Conservation (phyloP, 2,888 invertebrate genomes). For the Anaspis maculata region DNA sequence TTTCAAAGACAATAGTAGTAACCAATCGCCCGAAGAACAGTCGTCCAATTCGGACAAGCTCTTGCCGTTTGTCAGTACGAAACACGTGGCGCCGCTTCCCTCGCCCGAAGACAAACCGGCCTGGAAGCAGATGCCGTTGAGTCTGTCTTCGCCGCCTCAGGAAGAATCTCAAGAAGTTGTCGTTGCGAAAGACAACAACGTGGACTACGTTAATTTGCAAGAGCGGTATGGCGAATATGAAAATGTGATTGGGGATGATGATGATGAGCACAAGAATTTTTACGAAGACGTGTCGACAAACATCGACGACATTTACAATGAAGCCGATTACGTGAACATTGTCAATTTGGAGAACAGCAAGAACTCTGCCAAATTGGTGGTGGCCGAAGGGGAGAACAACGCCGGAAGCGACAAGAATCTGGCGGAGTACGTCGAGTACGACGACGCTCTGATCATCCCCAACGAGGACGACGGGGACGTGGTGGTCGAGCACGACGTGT, state of each 20-base stretch:
- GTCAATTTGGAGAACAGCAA: constrained; percentile 26
- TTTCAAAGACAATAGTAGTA: too few relatives aligned
- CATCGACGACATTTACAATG: constrained; percentile 19
- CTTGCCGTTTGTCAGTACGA: constrained; percentile 2
- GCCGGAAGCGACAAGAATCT: background rate
- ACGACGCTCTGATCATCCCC: constrained; percentile 29
- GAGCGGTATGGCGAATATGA: background rate
- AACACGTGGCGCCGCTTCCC: constrained; percentile 35
- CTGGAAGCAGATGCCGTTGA: constrained; percentile 36
- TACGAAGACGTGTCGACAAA: too few relatives aligned
- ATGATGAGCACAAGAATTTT: constrained; percentile 4
- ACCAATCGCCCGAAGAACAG: constrained; percentile 8
- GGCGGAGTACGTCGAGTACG: constrained; percentile 19
- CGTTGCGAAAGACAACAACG: too few relatives aligned
- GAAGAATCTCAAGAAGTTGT: too few relatives aligned
- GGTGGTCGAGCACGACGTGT: constrained; percentile 24
- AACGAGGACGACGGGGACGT: constrained; percentile 19
- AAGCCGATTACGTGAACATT: constrained; percentile 30
- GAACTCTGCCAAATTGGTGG: constrained; percentile 12
- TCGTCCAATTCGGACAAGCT: constrained; percentile 10
- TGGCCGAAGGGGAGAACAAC: background rate
- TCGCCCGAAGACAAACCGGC: constrained; percentile 41
- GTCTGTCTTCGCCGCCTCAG: constrained; percentile 21
- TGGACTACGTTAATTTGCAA: too few relatives aligned
- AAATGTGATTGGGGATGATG: background rate